Evolutionary conservation across 2,797 vertebrate genomes (phyloP), one percentile per base, ranked within the genome.

Genomic region (Heterohyrax brucei): DNA sequence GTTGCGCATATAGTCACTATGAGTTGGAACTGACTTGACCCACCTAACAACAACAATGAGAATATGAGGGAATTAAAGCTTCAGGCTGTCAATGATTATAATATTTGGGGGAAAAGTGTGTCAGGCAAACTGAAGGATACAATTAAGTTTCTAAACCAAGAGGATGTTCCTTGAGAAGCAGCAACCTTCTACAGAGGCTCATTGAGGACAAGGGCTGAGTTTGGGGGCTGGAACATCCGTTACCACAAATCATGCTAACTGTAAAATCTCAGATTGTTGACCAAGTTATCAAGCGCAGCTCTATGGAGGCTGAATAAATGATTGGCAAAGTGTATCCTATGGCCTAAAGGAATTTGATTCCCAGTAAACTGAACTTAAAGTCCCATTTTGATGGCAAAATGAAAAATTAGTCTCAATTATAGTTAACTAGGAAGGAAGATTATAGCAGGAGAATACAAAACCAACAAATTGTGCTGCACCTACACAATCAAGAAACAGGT

Each of bases 331-430:
- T n/a, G 86, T 18, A 92, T 81, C 18, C 59, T 10, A 89, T 50
- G 70, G 46, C 73, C 61, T 56, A 59, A 14, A 97, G 66, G 6
- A 13, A 1, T 75, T 75, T 80, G 28, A 28, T 87, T 96, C 75
- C 90, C 95, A 96, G 85, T 94, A 56, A 13, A 95, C 50, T 87
- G 73, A 89, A 44, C 96, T 82, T 18, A 46, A 82, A 82, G 50
- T 97, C 91, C 61, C n/a, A 84, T 61, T 64, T 19, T 95, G n/a
- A 66, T 89, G 87, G 46, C 44, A 92, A 75, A 85, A 93, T 91
- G 90, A 82, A 26, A 84, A 85, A 95, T 96, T 93, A 87, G 46
- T 91, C 94, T 91, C 28, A 94, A 30, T 97, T 97, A 82, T 2
- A n/a, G 62, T 44, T 96, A 92, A 88, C 28, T 80, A 89, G 28